These are phyloP conservation scores for Entomobrya proxima DNA, from an alignment of 2,888 invertebrate genomes.

Conservation along the genomic window DNA sequence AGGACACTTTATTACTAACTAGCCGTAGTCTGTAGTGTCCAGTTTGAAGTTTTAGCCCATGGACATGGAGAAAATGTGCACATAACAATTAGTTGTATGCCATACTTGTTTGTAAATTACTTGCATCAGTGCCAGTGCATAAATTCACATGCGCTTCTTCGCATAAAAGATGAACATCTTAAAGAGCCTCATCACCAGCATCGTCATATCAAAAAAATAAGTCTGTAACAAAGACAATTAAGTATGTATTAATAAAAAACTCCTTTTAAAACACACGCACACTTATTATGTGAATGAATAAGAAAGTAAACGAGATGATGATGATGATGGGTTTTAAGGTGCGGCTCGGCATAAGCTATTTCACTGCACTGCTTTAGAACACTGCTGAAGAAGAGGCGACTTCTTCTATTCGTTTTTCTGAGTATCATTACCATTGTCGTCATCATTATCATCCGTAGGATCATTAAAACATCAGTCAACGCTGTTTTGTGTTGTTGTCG, in stretches of 20 bases:
- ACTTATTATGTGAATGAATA: neutral
- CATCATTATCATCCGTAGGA: conserved; percentile 51
- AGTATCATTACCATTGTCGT: conserved; percentile 54
- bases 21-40: neutral
- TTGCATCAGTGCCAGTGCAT: no score
- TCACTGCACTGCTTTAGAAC: neutral
- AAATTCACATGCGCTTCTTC: no score
- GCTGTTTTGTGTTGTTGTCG: conserved; percentile 48
- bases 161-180: conserved; percentile 44
- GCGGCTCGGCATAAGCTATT: conserved; percentile 34
- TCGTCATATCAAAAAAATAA: conserved; percentile 8
- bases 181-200: neutral
- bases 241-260: conserved; percentile 52
- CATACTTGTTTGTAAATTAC: no score
- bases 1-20: neutral
- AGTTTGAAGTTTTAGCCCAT: neutral
- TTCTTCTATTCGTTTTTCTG: neutral
- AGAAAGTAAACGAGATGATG: conserved; percentile 26
- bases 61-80: neutral
- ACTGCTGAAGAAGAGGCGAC: neutral
- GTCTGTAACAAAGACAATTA: conserved; percentile 54
- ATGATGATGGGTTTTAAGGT: conserved; percentile 44
- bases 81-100: no score
- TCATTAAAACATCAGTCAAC: conserved; percentile 63
- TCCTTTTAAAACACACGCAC: conserved; percentile 19